phyloP scores from a whole-genome alignment of 1,140 invertebrate genomes.

The Phenacoccus solenopsis region DNA sequence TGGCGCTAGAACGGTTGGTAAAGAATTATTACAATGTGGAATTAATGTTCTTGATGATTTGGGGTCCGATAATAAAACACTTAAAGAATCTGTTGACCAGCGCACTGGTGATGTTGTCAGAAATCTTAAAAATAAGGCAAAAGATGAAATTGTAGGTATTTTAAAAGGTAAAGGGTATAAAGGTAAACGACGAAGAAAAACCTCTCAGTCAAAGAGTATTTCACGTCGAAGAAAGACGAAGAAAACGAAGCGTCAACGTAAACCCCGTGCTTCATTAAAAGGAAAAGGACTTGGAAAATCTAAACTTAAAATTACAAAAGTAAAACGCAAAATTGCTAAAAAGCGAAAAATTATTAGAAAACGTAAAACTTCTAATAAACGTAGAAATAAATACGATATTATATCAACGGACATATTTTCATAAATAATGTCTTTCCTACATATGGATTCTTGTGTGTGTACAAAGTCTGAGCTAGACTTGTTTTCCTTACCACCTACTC shows the following conservation, averaged over 20 bases:
- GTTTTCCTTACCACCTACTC: conserved; percentile 31
- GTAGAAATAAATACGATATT: too few species aligned
- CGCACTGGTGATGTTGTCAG: too few species aligned
- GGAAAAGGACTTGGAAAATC: background rate
- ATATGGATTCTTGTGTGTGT: conserved; percentile 27
- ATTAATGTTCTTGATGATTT: too few species aligned
- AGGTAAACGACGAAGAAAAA: background rate
- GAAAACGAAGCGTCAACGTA: background rate
- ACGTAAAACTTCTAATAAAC: too few species aligned
- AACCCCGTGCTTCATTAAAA: too few species aligned
- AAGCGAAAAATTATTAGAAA: too few species aligned
- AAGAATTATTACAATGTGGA: too few species aligned
- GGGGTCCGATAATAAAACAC: too few species aligned
- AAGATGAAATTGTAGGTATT: background rate
- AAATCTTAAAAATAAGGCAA: background rate
- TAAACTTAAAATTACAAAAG: too few species aligned
- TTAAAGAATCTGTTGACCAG: too few species aligned
- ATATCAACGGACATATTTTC: background rate
- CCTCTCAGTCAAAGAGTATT: background rate
- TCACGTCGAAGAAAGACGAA: background rate
- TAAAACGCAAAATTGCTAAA: too few species aligned
- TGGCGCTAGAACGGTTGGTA: conserved; percentile 23
- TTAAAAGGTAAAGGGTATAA: background rate
- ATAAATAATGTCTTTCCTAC: conserved; percentile 27
- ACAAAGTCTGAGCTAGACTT: conserved; percentile 34